Evolutionary conservation across 2,797 vertebrate genomes (phyloP).

Genomic region (Epinephelus coioides): DNA sequence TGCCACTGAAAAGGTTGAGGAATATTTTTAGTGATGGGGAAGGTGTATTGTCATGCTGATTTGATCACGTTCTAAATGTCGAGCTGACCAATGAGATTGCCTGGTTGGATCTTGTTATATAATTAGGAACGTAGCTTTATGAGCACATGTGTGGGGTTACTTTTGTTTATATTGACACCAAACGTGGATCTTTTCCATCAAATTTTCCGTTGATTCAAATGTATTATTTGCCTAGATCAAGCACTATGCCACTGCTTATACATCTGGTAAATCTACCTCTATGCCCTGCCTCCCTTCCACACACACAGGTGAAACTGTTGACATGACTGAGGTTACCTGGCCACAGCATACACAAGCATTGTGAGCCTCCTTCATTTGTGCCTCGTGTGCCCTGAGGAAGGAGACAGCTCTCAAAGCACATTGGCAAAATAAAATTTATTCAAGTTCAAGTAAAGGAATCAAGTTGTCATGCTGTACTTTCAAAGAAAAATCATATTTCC

Average conservation of each 20-base stretch:
- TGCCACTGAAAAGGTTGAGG: too few species aligned
- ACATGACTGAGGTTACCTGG: neutral
- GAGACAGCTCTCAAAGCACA: neutral
- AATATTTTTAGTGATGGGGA: too few species aligned
- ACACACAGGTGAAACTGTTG: neutral
- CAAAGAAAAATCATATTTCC: conserved; percentile 17
- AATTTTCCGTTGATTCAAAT: neutral
- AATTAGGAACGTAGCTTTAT: too few species aligned
- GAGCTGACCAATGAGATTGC: too few species aligned
- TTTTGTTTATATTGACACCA: too few species aligned
- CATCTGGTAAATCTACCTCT: neutral
- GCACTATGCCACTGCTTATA: neutral
- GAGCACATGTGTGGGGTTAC: too few species aligned
- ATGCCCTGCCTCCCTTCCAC: neutral
- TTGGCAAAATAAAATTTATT: conserved; percentile 4
- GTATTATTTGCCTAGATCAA: neutral
- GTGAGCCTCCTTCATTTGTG: conserved; percentile 9
- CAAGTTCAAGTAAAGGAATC: conserved; percentile 8
- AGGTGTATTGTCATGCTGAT: too few species aligned
- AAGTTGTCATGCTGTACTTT: conserved; percentile 18
- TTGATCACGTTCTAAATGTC: too few species aligned
- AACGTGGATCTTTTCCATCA: too few species aligned
- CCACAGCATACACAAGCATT: neutral
- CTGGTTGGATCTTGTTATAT: too few species aligned
- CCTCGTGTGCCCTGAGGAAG: neutral